Conservation (phyloP, 1,140 invertebrate genomes). For the Procambarus clarkii region DNA sequence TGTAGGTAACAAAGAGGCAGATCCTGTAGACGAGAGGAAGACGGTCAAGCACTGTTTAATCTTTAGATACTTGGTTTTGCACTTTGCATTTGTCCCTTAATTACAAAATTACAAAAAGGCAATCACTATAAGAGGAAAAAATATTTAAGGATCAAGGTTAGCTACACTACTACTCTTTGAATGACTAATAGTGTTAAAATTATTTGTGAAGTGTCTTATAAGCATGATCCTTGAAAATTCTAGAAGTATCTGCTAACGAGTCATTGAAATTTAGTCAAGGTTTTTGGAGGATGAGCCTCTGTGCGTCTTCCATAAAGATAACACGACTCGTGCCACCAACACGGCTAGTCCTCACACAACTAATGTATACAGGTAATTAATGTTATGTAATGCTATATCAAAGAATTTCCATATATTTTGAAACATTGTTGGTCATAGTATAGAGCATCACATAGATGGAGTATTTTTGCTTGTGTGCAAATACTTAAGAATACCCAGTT, state of each 20-base stretch:
- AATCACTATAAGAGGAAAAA: not conserved
- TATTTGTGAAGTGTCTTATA: not conserved
- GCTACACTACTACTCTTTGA: not conserved
- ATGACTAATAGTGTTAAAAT: not conserved
- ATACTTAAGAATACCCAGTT: conserved; percentile 11
- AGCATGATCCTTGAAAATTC: not conserved
- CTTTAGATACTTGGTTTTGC: not conserved
- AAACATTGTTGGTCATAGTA: conserved; percentile 30
- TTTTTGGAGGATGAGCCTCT: conserved; percentile 42
- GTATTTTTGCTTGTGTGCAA: conserved; percentile 11
- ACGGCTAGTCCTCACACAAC: not conserved
- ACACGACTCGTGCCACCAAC: conserved; percentile 14
- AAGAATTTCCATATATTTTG: conserved; percentile 36
- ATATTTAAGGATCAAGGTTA: not conserved
- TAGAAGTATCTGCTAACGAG: not conserved
- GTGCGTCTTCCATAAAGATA: conserved; percentile 38
- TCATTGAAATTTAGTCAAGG: conserved; percentile 17
- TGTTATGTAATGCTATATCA: conserved; percentile 35
- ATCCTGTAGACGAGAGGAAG: not conserved
- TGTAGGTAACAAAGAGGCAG: conserved; percentile 7
- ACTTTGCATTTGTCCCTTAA: not conserved
- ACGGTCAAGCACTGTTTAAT: not conserved
- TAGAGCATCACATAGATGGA: conserved; percentile 34
- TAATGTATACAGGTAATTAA: conserved; percentile 29
- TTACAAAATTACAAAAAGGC: not conserved